These are phyloP conservation scores for Tenthredo amoena DNA, from an alignment of 2,888 invertebrate genomes.

Conservation along the genomic window DNA sequence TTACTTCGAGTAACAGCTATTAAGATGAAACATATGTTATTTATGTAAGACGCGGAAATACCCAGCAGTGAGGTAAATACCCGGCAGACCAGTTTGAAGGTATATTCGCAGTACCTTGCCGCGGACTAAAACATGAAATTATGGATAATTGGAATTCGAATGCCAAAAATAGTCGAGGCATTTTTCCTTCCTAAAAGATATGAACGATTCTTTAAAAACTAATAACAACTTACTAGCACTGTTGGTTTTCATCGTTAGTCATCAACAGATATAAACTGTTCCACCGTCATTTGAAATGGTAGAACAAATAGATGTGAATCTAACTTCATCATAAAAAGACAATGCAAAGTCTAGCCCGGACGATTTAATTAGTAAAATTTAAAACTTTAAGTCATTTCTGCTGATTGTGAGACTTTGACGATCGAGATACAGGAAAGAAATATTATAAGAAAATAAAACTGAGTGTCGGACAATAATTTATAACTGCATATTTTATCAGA, in stretches of 20 bases:
- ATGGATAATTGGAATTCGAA: background rate
- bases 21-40: slow-evolving; percentile 19
- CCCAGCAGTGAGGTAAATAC: slow-evolving; percentile 27
- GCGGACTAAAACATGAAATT: background rate
- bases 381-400: background rate
- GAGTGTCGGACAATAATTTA: background rate
- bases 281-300: background rate
- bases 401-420: background rate
- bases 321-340: background rate
- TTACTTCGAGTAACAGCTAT: slow-evolving; percentile 29
- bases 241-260: background rate
- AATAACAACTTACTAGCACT: background rate
- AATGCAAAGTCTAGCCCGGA: background rate
- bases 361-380: background rate
- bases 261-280: background rate
- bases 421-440: background rate
- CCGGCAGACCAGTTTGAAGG: slow-evolving; percentile 31
- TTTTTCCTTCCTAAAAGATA: background rate
- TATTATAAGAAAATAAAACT: background rate
- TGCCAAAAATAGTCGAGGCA: background rate
- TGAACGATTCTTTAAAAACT: background rate
- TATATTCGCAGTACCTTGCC: background rate
- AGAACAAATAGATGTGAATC: background rate
- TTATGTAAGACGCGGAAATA: slow-evolving; percentile 36
- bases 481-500: slow-evolving; percentile 6